These are phyloP conservation scores for Cinclus cinclus DNA, from an alignment of 2,113 vertebrate species.

Conservation along the genomic window DNA sequence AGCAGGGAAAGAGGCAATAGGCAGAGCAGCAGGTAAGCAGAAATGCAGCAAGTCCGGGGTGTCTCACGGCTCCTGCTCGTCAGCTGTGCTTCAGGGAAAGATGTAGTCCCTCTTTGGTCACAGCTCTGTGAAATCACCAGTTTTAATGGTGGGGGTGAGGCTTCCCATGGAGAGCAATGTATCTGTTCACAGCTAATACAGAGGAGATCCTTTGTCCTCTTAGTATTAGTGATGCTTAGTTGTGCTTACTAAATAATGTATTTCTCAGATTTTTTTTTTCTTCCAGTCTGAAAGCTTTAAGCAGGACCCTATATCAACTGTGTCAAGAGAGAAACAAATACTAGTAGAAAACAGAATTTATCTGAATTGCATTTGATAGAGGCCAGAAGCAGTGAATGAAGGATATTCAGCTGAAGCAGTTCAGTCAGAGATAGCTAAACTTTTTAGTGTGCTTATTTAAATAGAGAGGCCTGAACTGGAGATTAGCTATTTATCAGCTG, in stretches of 20 bases:
- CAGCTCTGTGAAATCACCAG: not conserved
- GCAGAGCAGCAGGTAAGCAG: not conserved
- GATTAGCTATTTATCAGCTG: constrained; percentile 63
- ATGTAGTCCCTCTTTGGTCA: not conserved
- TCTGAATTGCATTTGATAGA: constrained; percentile 43
- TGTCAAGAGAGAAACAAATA: constrained; percentile 32
- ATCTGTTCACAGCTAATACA: not conserved
- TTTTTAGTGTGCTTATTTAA: constrained; percentile 55
- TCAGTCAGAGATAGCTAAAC: constrained; percentile 55
- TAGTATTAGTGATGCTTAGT: not conserved
- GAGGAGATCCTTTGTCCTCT: not conserved
- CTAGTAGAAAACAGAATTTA: constrained; percentile 10
- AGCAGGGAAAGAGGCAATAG: not conserved
- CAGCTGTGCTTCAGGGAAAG: not conserved
- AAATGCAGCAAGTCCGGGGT: not conserved
- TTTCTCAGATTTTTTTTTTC: not conserved
- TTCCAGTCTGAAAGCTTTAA: not conserved
- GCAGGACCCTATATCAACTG: not conserved
- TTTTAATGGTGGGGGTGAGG: not conserved
- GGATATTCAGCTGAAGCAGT: constrained; percentile 51
- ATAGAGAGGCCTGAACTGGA: constrained; percentile 39
- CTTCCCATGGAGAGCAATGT: accelerated
- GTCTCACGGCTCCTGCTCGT: not conserved
- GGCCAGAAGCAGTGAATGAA: constrained; percentile 25
- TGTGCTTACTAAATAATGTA: not conserved